Conservation (phyloP, 1,140 invertebrate species). For the Telenomus remus region DNA sequence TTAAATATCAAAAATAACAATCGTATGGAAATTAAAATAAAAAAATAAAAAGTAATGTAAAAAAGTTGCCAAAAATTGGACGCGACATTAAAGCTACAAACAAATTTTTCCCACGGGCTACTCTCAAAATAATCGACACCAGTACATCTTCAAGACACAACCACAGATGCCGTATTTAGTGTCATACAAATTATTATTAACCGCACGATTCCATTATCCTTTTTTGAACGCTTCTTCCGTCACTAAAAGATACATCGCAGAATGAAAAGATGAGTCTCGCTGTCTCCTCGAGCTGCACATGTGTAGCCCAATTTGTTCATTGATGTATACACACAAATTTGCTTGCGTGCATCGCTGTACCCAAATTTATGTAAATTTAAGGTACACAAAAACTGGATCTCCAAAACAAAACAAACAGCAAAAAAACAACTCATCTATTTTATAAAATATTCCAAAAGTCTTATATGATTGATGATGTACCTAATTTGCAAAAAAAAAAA, state of each 20-base stretch:
- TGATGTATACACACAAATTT: neutral
- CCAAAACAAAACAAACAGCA: neutral
- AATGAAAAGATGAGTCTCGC: conserved; percentile 37
- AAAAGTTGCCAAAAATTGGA: conserved; percentile 19
- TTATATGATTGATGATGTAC: too few species aligned
- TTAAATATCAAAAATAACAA: too few species aligned
- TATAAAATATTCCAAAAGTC: neutral
- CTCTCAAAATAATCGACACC: conserved; percentile 47
- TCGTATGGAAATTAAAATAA: too few species aligned
- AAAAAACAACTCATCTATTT: neutral
- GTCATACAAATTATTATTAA: conserved; percentile 55
- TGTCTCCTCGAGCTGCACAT: conserved; percentile 26
- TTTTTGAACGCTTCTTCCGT: conserved; percentile 40
- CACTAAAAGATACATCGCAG: conserved; percentile 14
- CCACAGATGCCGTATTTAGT: conserved; percentile 47
- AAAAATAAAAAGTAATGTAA: too few species aligned
- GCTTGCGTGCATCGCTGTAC: too few species aligned
- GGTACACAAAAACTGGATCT: too few species aligned
- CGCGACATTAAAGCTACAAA: conserved; percentile 13
- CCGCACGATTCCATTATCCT: conserved; percentile 57
- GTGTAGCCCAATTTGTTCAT: conserved; percentile 27
- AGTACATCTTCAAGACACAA: conserved; percentile 32
- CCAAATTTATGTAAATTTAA: too few species aligned
- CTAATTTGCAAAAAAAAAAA: too few species aligned
- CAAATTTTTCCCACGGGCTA: conserved; percentile 43